Conservation (phyloP, 2,888 invertebrate genomes). For the Caenorhabditis zanzibari region DNA sequence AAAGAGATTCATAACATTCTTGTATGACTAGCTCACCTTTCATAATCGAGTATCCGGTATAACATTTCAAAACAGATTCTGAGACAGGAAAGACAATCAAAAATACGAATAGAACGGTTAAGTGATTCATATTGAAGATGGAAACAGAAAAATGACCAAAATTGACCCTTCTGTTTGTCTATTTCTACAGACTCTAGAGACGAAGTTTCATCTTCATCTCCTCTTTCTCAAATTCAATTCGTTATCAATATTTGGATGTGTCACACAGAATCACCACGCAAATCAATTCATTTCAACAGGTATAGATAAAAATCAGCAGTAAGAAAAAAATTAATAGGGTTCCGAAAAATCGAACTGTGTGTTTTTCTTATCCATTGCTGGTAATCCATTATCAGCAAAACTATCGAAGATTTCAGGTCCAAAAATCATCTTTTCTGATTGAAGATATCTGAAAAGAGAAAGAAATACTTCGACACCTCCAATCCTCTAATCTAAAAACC, state of each 20-base stretch:
- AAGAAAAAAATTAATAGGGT: neutral
- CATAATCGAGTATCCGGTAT: constrained; percentile 72
- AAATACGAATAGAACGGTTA: constrained; percentile 20
- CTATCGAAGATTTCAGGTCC: neutral
- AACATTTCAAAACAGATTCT: constrained; percentile 61
- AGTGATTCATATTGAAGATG: constrained; percentile 34
- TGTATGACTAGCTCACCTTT: constrained; percentile 55
- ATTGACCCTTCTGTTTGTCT: constrained; percentile 42
- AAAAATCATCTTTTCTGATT: constrained; percentile 17
- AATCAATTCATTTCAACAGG: constrained; percentile 26
- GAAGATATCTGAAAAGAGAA: constrained; percentile 37
- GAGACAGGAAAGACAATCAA: constrained; percentile 14
- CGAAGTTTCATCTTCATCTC: constrained; percentile 28
- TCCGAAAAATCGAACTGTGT: neutral
- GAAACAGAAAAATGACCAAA: constrained; percentile 35
- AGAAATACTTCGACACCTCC: neutral
- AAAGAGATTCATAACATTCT: no score
- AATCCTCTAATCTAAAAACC: constrained; percentile 7
- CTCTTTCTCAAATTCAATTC: constrained; percentile 26
- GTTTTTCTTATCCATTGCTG: neutral
- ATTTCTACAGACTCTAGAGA: constrained; percentile 10
- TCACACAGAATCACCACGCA: constrained; percentile 4
- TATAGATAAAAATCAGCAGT: constrained; percentile 4
- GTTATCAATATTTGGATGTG: constrained; percentile 18
- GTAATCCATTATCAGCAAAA: constrained; percentile 5